Percentiles rank a stretch among this genome's conserved stretches.
These are phyloP conservation scores for Epizoanthus scotinus DNA, from an alignment of 92 coral and sea anemone genomes.

Conservation along the genomic window DNA sequence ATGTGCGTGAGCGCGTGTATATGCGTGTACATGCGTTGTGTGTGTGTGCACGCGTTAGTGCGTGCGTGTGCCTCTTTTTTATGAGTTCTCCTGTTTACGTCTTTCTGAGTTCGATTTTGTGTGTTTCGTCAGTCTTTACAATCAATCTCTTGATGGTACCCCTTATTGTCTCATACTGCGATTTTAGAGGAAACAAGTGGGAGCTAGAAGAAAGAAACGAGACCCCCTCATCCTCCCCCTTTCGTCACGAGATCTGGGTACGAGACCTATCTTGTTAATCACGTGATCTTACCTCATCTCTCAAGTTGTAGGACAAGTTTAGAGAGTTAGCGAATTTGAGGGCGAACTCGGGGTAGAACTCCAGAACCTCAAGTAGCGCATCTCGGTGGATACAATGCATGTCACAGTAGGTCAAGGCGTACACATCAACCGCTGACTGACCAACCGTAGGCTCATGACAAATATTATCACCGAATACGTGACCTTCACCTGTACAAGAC, in stretches of 20 bases:
- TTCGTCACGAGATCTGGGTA: background rate
- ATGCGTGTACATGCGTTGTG: background rate
- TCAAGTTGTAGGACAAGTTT: slow-evolving; percentile 76
- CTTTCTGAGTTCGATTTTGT: no score
- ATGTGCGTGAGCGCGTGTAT: background rate
- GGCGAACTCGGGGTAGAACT: slow-evolving; percentile 96
- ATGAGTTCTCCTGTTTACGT: background rate
- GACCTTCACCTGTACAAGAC: slow-evolving; percentile 78
- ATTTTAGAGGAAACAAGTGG: no score
- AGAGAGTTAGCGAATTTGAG: slow-evolving; percentile 85
- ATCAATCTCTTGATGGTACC: no score
- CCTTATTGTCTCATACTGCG: no score
- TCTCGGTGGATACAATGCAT: slow-evolving; percentile 90
- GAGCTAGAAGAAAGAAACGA: no score
- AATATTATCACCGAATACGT: slow-evolving; percentile 92
- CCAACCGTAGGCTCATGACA: slow-evolving; percentile 86
- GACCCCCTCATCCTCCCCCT: no score
- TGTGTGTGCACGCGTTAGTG: background rate
- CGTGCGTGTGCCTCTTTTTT: background rate
- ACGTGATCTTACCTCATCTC: slow-evolving; percentile 82
- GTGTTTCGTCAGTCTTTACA: no score
- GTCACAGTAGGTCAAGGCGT: slow-evolving; percentile 90
- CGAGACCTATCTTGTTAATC: background rate
- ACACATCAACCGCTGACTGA: slow-evolving; percentile 97
- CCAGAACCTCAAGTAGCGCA: slow-evolving; percentile 82